Percentiles rank a stretch among this genome's conserved stretches.
These are phyloP conservation scores for Paralvinella palmiformis DNA, from an alignment of 1,140 invertebrate species.

Conservation along the genomic window DNA sequence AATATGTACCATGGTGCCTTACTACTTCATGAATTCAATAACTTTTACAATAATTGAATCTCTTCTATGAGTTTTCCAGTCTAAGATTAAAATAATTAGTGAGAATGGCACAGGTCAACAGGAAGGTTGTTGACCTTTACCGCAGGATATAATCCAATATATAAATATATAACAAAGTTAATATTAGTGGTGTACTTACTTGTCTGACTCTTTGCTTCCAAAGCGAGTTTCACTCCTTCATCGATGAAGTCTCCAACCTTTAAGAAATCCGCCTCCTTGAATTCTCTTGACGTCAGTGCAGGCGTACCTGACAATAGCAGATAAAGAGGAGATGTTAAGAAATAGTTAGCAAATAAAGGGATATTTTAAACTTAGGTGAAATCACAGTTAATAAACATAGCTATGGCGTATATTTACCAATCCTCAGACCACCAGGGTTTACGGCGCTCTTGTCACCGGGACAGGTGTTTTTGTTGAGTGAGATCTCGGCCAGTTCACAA, in stretches of 20 bases:
- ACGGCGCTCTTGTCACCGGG: slow-evolving; percentile 88
- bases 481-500: slow-evolving; percentile 83
- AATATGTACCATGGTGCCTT: no score
- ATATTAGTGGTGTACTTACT: slow-evolving; percentile 33
- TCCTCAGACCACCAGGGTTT: slow-evolving; percentile 70
- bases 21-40: no score
- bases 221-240: slow-evolving; percentile 52
- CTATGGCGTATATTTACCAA: slow-evolving; percentile 28
- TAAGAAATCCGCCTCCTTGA: slow-evolving; percentile 80
- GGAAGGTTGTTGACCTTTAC: no score
- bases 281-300: slow-evolving; percentile 86
- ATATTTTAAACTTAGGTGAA: not conserved
- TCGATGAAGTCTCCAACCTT: slow-evolving; percentile 83
- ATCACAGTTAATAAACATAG: not conserved
- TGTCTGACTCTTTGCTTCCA: slow-evolving; percentile 35
- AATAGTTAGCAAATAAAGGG: not conserved
- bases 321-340: not conserved
- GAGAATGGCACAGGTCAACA: no score
- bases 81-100: no score
- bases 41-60: no score
- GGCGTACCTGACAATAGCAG: slow-evolving; percentile 59
- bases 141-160: no score
- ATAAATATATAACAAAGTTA: no score
- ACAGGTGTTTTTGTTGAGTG: slow-evolving; percentile 94
- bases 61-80: no score